Conservation (phyloP, 2,113 vertebrate genomes). For the Bujurquina vittata region DNA sequence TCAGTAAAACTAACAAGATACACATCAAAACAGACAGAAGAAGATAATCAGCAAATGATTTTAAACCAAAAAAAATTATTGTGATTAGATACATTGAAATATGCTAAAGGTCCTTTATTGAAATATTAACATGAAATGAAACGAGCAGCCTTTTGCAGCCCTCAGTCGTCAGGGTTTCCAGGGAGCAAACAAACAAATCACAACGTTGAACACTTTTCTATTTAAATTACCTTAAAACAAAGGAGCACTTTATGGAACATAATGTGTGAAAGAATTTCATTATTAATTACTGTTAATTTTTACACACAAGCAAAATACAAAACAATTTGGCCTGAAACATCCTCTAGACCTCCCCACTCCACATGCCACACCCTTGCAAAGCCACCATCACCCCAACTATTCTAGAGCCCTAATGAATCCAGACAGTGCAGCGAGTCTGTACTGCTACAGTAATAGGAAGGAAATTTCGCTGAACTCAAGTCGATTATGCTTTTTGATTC, state of each 20-base stretch:
- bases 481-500: no score
- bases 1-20: background rate
- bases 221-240: background rate
- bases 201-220: background rate
- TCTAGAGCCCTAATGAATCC: no score
- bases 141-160: background rate
- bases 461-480: no score
- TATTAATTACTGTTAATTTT: background rate
- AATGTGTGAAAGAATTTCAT: background rate
- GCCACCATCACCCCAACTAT: background rate
- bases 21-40: background rate
- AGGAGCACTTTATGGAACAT: background rate
- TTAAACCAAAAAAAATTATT: background rate
- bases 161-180: background rate
- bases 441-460: background rate
- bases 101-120: background rate
- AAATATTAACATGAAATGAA: background rate
- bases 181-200: background rate
- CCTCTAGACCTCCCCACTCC: background rate
- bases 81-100: background rate
- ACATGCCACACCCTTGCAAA: background rate
- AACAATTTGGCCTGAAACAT: background rate
- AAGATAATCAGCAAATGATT: background rate
- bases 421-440: background rate
- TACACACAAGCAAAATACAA: no score